Conservation (phyloP, 2,888 invertebrate genomes). For the Drosophila neotestacea region DNA sequence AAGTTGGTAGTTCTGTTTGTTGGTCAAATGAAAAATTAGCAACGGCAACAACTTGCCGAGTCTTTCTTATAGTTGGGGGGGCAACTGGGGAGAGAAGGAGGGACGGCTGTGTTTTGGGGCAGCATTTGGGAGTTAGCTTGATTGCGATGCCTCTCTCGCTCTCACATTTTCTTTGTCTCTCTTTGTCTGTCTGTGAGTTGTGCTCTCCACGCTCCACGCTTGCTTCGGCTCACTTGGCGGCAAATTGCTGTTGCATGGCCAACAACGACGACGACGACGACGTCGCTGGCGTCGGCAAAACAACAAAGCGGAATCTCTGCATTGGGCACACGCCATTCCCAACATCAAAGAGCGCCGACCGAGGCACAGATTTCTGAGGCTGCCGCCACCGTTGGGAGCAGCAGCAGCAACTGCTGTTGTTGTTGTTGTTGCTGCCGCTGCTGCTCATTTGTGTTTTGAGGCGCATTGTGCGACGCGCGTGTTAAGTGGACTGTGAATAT, state of each 20-base stretch:
- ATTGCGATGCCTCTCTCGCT: slow-evolving; percentile 11
- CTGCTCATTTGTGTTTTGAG: slow-evolving; percentile 80
- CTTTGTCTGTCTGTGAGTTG: slow-evolving; percentile 30
- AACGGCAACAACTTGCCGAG: slow-evolving; percentile 35
- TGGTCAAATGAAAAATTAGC: slow-evolving; percentile 27
- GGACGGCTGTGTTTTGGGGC: slow-evolving; percentile 23
- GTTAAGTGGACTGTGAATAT: slow-evolving; percentile 83
- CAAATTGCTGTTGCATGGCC: slow-evolving; percentile 78
- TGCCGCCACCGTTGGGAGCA: slow-evolving; percentile 82
- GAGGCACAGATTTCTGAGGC: slow-evolving; percentile 84
- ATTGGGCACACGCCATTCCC: slow-evolving; percentile 85
- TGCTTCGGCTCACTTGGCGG: slow-evolving; percentile 72
- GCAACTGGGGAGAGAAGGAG: background rate
- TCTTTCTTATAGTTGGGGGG: background rate
- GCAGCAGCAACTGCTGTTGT: slow-evolving; percentile 67
- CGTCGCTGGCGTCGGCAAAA: slow-evolving; percentile 72
- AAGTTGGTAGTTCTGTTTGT: slow-evolving; percentile 15
- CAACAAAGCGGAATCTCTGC: slow-evolving; percentile 85
- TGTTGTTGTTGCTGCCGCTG: slow-evolving; percentile 34
- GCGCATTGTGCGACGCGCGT: slow-evolving; percentile 82
- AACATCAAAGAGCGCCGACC: slow-evolving; percentile 84
- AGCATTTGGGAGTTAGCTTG: slow-evolving; percentile 36
- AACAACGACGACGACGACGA: slow-evolving; percentile 42
- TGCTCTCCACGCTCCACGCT: slow-evolving; percentile 58
- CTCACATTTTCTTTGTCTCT: background rate